These are phyloP conservation scores for Contarinia nasturtii DNA, from an alignment of 1,140 invertebrate genomes.

Conservation along the genomic window DNA sequence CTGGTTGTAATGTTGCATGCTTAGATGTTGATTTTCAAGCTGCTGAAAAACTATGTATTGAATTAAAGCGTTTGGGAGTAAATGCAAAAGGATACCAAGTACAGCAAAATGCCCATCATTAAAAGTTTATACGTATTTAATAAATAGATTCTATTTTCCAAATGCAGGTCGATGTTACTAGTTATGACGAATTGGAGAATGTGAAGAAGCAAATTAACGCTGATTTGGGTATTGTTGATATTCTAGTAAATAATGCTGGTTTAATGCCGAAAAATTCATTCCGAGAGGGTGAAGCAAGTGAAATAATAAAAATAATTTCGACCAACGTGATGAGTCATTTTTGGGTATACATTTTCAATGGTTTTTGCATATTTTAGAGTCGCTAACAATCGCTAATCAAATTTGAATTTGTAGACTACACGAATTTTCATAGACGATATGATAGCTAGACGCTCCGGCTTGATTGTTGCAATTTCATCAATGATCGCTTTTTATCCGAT, in stretches of 20 bases:
- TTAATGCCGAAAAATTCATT: slow-evolving; percentile 9
- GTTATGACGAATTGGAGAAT: slow-evolving; percentile 16
- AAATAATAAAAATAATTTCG: too few relatives aligned
- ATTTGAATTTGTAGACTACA: slow-evolving; percentile 10
- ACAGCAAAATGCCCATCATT: background rate
- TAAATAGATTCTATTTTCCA: background rate
- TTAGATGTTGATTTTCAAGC: slow-evolving; percentile 21
- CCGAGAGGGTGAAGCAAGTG: background rate
- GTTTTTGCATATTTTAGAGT: background rate
- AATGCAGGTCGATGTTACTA: slow-evolving; percentile 19
- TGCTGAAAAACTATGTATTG: slow-evolving; percentile 17
- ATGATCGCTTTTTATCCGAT: slow-evolving; percentile 17
- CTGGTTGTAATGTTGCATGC: slow-evolving; percentile 20
- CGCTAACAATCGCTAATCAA: background rate
- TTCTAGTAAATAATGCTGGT: slow-evolving; percentile 21
- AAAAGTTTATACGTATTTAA: too few relatives aligned
- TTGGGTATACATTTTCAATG: background rate
- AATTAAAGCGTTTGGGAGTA: slow-evolving; percentile 13
- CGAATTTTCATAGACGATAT: slow-evolving; percentile 21
- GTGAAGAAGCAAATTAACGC: slow-evolving; percentile 19
- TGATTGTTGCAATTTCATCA: slow-evolving; percentile 19
- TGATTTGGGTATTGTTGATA: slow-evolving; percentile 20
- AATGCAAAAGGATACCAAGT: slow-evolving; percentile 21
- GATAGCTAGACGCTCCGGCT: slow-evolving; percentile 17
- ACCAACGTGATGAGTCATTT: too few relatives aligned